A percentile compares a stretch with the other conserved stretches of the same genome.
These are phyloP conservation scores for Anastrepha obliqua DNA, from an alignment of 1,140 invertebrate species.

Conservation along the genomic window DNA sequence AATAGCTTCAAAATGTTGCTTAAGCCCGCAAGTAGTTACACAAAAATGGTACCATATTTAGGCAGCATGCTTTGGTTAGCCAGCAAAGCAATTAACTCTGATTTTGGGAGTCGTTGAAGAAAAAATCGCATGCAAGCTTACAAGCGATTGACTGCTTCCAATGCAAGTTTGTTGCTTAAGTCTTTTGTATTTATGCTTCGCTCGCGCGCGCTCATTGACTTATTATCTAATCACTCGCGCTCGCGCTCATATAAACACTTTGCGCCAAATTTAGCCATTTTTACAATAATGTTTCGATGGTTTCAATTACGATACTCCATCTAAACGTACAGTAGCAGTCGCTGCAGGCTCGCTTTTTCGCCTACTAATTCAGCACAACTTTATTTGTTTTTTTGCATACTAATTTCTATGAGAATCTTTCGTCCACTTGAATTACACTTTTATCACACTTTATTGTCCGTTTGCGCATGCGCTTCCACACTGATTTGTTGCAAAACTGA, in stretches of 20 bases:
- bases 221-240: conserved; percentile 1
- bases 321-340: background rate
- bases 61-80: background rate
- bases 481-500: conserved; percentile 50
- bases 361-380: background rate
- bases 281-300: background rate
- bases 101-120: background rate
- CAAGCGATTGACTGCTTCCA: background rate
- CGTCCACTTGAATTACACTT: background rate
- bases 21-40: background rate
- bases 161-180: conserved; percentile 69
- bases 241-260: background rate
- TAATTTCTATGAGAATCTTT: background rate
- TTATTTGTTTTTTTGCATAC: background rate
- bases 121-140: background rate
- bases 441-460: conserved; percentile 19
- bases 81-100: background rate
- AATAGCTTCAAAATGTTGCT: no score
- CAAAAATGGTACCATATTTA: conserved; percentile 6
- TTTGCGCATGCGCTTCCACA: conserved; percentile 34
- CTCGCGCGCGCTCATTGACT: background rate
- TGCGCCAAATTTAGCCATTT: conserved; percentile 40
- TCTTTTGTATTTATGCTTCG: conserved; percentile 63
- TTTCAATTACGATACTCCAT: background rate
- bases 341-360: background rate